Evolutionary conservation across 2,797 vertebrate genomes (phyloP).

Genomic region (Alcedo atthis): DNA sequence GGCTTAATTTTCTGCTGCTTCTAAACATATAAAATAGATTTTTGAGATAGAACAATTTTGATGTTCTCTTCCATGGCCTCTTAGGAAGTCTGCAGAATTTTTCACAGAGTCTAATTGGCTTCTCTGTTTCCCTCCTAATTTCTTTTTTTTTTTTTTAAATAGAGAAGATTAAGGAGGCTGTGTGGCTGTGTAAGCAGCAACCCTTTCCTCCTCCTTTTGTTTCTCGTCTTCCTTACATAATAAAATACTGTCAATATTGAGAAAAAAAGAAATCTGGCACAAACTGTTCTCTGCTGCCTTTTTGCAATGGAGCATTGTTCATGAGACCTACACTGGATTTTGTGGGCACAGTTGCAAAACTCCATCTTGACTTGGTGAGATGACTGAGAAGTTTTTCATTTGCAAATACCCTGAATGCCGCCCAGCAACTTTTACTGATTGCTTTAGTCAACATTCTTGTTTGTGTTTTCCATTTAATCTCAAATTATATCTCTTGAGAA

Average conservation of each 20-base stretch:
- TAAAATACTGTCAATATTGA: slow-evolving; percentile 16
- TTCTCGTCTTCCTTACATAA: slow-evolving; percentile 34
- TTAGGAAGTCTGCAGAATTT: not conserved
- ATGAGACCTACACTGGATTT: not conserved
- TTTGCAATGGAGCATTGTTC: slow-evolving; percentile 37
- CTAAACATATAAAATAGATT: not conserved
- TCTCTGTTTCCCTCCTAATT: not conserved
- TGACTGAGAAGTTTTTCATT: not conserved
- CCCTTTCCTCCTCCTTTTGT: slow-evolving; percentile 33
- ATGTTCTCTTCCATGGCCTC: not conserved
- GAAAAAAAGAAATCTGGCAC: not conserved
- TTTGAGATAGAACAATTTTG: not conserved
- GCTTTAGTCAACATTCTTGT: not conserved
- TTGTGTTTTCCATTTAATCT: not conserved
- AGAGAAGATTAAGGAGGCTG: not conserved
- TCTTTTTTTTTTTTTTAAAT: not conserved
- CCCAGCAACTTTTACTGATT: not conserved
- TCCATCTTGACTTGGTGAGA: not conserved
- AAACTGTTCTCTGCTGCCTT: slow-evolving; percentile 19
- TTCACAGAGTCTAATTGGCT: not conserved
- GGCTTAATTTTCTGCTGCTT: not conserved
- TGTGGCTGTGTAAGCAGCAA: slow-evolving; percentile 19
- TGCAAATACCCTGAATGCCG: not conserved
- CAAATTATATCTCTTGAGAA: not conserved
- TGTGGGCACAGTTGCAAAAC: slow-evolving; percentile 21